A percentile compares a stretch with the other conserved stretches of the same genome.
phyloP scores from a whole-genome alignment of 2,113 vertebrate genomes.

The Poecilia latipinna region DNA sequence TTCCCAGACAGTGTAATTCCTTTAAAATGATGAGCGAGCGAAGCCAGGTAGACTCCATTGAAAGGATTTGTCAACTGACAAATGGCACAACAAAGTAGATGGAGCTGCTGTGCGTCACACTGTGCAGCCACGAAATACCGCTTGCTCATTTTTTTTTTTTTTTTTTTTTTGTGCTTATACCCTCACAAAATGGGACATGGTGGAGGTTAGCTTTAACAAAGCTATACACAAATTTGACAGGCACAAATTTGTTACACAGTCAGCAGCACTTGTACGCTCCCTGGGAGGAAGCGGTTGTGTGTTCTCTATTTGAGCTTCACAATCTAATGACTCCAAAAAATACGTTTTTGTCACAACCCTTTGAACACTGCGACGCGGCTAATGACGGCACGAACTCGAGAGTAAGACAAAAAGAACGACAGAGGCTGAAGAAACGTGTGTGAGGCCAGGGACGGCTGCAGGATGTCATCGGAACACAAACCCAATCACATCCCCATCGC shows the following conservation, averaged over 20 bases:
- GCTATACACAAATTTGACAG: neutral
- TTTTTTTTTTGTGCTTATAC: conserved; percentile 17
- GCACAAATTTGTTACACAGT: neutral
- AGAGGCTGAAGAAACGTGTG: too few relatives aligned
- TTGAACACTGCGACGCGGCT: too few relatives aligned
- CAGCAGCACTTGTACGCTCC: neutral
- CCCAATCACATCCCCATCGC: too few relatives aligned
- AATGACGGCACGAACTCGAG: too few relatives aligned
- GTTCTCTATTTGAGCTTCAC: neutral
- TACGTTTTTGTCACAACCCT: neutral
- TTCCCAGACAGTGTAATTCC: conserved; percentile 65
- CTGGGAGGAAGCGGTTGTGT: neutral
- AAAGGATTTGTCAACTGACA: conserved; percentile 75
- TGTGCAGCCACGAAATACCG: conserved; percentile 54
- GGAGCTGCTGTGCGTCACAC: conserved; percentile 53
- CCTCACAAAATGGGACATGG: conserved; percentile 21
- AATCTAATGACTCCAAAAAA: neutral
- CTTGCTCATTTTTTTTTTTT: conserved; percentile 15
- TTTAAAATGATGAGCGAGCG: conserved; percentile 69
- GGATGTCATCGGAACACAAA: too few relatives aligned
- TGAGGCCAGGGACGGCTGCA: too few relatives aligned
- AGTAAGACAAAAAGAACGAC: too few relatives aligned
- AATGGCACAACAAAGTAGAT: conserved; percentile 61
- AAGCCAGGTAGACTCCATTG: conserved; percentile 66
- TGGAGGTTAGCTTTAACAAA: conserved; percentile 15